Conservation (phyloP, 2,797 vertebrate genomes). For the Pelodytes ibericus region DNA sequence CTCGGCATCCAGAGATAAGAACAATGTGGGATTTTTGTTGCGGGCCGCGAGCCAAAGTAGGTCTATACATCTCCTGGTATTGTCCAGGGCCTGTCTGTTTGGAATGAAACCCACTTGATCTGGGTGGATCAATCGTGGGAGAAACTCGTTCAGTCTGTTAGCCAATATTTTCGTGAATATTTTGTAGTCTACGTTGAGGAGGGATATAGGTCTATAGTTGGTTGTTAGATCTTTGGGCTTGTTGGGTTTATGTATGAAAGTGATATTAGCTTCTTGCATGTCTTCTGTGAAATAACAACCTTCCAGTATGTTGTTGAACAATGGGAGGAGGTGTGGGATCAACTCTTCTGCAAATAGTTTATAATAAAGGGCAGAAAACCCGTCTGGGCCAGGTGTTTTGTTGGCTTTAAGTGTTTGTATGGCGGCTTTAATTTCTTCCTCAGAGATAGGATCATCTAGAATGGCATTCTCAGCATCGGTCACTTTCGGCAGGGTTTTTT, state of each 20-base stretch:
- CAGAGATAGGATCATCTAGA: neutral
- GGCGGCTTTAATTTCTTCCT: neutral
- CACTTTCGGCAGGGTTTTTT: too few relatives aligned
- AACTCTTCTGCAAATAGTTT: too few relatives aligned
- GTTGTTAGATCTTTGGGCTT: neutral
- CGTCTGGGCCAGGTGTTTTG: neutral
- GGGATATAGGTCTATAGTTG: neutral
- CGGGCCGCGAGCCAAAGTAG: too few relatives aligned
- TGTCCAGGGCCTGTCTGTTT: neutral
- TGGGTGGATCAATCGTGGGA: neutral
- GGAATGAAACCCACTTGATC: neutral
- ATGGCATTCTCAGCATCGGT: too few relatives aligned
- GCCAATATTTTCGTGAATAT: neutral
- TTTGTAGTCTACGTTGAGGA: neutral
- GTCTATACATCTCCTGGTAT: too few relatives aligned
- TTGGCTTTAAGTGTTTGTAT: neutral
- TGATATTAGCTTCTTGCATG: neutral
- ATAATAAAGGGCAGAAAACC: neutral
- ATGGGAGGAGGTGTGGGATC: too few relatives aligned
- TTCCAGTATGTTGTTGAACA: too few relatives aligned
- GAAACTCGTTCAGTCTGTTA: neutral
- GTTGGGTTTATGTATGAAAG: neutral
- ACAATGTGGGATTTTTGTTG: too few relatives aligned
- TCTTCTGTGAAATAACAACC: too few relatives aligned
- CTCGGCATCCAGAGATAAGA: neutral